A percentile compares a stretch with the other conserved stretches of the same genome.
Conservation (phyloP, 2,113 vertebrate species). For the Trachemys scripta region DNA sequence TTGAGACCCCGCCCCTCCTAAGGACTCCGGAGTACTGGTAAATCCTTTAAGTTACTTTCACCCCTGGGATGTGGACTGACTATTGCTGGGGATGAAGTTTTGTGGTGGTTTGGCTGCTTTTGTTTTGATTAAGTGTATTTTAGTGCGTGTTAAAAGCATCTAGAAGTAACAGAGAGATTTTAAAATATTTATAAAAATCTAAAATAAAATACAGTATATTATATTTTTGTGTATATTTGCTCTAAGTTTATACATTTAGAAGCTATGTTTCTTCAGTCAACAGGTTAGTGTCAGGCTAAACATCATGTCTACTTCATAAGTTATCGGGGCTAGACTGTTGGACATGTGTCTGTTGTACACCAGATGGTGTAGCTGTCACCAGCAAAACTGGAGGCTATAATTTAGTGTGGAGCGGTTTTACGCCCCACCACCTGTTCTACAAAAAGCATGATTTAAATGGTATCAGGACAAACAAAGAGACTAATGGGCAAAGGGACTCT, state of each 20-base stretch:
- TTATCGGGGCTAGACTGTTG: neutral
- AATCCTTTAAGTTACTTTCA: too few relatives aligned
- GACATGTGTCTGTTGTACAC: neutral
- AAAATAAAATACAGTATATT: neutral
- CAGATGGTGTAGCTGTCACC: neutral
- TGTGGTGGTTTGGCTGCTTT: too few relatives aligned
- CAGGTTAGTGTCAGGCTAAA: neutral
- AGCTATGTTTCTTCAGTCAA: neutral
- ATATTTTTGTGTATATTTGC: neutral
- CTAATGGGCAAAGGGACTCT: fast-evolving
- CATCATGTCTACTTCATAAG: neutral
- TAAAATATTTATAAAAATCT: neutral
- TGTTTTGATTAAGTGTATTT: too few relatives aligned
- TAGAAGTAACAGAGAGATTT: too few relatives aligned
- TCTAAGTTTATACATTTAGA: neutral
- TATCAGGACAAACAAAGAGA: neutral
- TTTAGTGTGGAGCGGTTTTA: neutral
- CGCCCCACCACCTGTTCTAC: neutral
- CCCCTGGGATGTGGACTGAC: neutral
- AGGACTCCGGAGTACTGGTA: too few relatives aligned
- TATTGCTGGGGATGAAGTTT: neutral
- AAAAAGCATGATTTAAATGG: neutral
- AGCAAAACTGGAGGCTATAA: neutral
- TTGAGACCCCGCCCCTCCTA: too few relatives aligned
- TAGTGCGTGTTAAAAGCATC: too few relatives aligned